Conservation (phyloP, 2,113 vertebrate genomes). For the Pluvialis apricaria region DNA sequence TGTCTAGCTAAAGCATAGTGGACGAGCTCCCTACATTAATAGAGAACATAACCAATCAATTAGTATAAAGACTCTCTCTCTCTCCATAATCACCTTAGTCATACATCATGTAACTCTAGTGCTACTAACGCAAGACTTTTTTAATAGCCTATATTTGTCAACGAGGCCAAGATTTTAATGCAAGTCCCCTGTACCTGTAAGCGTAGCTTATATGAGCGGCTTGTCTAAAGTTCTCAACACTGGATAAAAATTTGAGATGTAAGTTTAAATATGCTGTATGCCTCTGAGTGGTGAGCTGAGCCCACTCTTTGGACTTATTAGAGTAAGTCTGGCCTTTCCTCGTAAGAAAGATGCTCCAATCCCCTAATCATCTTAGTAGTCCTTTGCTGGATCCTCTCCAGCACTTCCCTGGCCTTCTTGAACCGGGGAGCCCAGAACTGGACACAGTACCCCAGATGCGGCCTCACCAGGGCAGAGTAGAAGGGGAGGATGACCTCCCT, state of each 20-base stretch:
- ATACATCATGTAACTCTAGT: neutral
- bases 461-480: no score
- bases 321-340: neutral
- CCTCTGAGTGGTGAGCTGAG: neutral
- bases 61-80: neutral
- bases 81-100: neutral
- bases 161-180: neutral
- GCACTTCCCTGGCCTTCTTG: no score
- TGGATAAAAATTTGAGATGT: neutral
- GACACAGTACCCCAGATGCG: no score
- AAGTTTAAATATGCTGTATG: neutral
- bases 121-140: neutral
- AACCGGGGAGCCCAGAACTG: no score
- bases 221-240: neutral
- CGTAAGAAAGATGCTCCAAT: no score
- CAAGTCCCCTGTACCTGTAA: neutral
- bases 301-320: neutral
- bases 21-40: neutral
- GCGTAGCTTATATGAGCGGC: neutral
- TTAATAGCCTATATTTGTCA: neutral
- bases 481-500: no score
- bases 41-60: constrained; percentile 10
- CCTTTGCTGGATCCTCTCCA: no score
- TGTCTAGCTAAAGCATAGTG: neutral
- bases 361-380: no score